These are phyloP conservation scores for Diogma glabrata DNA, from an alignment of 2,888 invertebrate genomes.

Conservation along the genomic window DNA sequence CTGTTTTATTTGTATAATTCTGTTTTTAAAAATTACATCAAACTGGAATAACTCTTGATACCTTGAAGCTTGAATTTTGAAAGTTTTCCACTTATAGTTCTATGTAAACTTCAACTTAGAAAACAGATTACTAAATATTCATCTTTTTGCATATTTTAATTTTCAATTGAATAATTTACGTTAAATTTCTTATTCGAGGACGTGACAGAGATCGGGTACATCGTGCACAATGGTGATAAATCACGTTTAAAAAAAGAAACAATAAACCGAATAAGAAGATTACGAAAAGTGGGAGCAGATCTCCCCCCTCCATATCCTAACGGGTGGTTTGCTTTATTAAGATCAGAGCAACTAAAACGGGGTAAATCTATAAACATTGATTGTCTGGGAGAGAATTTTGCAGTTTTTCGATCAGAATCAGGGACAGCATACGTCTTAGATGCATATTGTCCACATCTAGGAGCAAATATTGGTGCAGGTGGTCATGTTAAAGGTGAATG, in stretches of 20 bases:
- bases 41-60: too few relatives aligned
- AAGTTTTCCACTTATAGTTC: too few relatives aligned
- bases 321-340: conserved; percentile 75
- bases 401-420: conserved; percentile 52
- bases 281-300: conserved; percentile 46
- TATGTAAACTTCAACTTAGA: too few relatives aligned
- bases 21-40: too few relatives aligned
- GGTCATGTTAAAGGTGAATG: conserved; percentile 66
- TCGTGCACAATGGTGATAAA: too few relatives aligned
- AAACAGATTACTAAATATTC: too few relatives aligned
- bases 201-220: conserved; percentile 24
- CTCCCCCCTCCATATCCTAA: conserved; percentile 80
- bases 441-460: conserved; percentile 84
- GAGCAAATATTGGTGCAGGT: conserved; percentile 74
- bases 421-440: conserved; percentile 58
- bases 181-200: conserved; percentile 24
- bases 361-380: conserved; percentile 48
- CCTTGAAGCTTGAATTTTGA: too few relatives aligned
- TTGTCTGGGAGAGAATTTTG: conserved; percentile 59
- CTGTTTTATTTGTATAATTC: too few relatives aligned
- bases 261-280: conserved; percentile 39
- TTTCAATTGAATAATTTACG: too few relatives aligned
- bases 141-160: too few relatives aligned
- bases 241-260: conserved; percentile 20
- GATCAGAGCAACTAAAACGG: conserved; percentile 47